Conservation (phyloP, 92 coral and sea anemone species). For the Palythoa heliodiscus region DNA sequence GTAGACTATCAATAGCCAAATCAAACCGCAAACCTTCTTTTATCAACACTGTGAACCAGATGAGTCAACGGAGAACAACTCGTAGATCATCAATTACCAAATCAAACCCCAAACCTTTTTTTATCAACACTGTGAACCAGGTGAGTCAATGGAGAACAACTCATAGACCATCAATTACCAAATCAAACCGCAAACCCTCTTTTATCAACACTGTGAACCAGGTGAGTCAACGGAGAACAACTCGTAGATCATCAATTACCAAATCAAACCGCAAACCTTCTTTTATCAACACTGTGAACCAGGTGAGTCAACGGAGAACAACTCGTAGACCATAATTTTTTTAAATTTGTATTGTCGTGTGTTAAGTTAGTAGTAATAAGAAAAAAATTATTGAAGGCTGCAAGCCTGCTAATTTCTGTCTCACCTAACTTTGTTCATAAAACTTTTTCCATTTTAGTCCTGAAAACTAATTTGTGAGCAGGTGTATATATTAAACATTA, state of each 20-base stretch:
- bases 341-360: too few relatives aligned
- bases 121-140: conserved; percentile 69
- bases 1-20: conserved; percentile 53
- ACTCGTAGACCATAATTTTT: conserved; percentile 71
- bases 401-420: too few relatives aligned
- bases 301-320: conserved; percentile 56
- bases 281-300: conserved; percentile 63
- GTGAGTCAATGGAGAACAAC: conserved; percentile 53
- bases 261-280: conserved; percentile 52
- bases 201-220: conserved; percentile 66
- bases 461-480: too few relatives aligned
- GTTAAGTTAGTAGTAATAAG: too few relatives aligned
- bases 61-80: conserved; percentile 42
- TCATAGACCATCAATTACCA: conserved; percentile 54
- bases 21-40: conserved; percentile 57
- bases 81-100: conserved; percentile 55
- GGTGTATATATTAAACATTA: background rate
- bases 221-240: conserved; percentile 55
- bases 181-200: conserved; percentile 53
- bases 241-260: conserved; percentile 55
- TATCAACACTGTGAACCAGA: conserved; percentile 69
- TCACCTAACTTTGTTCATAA: too few relatives aligned
- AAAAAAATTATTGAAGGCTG: too few relatives aligned
- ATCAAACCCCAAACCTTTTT: conserved; percentile 54
- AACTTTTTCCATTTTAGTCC: too few relatives aligned